A percentile compares a stretch with the other conserved stretches of the same genome.
These are phyloP conservation scores for Drosophila multiciliata DNA, from an alignment of 2,888 invertebrate genomes.

Conservation along the genomic window DNA sequence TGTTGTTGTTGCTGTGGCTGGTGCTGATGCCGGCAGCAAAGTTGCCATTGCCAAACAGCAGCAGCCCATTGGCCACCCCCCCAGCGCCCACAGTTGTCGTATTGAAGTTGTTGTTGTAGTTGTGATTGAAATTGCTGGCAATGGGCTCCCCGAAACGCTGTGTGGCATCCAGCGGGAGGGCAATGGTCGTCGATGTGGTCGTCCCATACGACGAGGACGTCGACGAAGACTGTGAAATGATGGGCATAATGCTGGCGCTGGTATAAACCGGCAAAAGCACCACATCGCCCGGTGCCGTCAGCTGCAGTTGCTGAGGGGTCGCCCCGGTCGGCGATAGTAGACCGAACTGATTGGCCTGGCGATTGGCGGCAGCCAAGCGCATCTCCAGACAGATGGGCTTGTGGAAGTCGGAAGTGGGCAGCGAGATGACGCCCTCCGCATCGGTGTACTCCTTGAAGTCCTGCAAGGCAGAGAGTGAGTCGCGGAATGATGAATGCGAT, in stretches of 20 bases:
- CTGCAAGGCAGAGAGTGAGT: constrained; percentile 85
- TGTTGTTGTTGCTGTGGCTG: constrained; percentile 82
- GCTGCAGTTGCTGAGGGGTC: constrained; percentile 44
- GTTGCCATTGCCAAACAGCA: constrained; percentile 68
- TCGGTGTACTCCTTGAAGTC: constrained; percentile 96
- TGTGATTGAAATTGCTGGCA: constrained; percentile 83
- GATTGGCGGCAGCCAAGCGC: constrained; percentile 85
- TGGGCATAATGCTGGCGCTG: constrained; percentile 68
- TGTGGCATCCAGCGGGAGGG: constrained; percentile 83
- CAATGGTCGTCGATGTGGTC: constrained; percentile 84
- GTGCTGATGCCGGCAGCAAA: constrained; percentile 59
- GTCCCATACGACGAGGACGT: constrained; percentile 84
- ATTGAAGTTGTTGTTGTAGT: constrained; percentile 83
- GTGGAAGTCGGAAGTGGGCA: constrained; percentile 93
- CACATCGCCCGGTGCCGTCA: constrained; percentile 32
- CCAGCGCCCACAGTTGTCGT: constrained; percentile 75
- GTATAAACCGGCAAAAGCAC: constrained; percentile 47
- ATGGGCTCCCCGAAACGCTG: constrained; percentile 81
- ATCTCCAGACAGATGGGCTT: constrained; percentile 93
- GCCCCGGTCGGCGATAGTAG: constrained; percentile 66
- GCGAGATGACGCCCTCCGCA: constrained; percentile 94
- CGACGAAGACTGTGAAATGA: constrained; percentile 82
- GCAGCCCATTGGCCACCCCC: constrained; percentile 53
- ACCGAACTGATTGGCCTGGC: constrained; percentile 68
- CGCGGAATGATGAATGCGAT: constrained; percentile 12